Base-by-base conservation (phyloP, 2,113 vertebrate species). In the Microcebus jonahi region DNA sequence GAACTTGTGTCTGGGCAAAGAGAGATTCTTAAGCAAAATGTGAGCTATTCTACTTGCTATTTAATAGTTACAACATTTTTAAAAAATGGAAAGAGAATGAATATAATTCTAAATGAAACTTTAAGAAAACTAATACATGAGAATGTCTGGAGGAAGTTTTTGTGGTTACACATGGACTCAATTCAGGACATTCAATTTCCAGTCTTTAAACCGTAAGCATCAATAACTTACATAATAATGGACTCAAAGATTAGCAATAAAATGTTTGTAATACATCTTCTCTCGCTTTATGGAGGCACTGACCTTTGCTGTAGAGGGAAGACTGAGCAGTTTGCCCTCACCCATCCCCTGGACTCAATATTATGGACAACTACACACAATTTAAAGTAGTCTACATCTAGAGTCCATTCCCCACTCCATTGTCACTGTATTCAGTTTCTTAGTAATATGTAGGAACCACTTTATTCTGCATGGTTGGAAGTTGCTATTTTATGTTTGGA, bases 401-500 rank as follows among this genome's bases (percentile, higher is more conserved):
- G 81, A 92, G 93, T 31, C 59, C 53, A 34, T 92, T 93, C 77
- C 39, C 45, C 31, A 34, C 27, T 83, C 39, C 34, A 80, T 39
- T 9, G 20, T 70, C 88, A 63, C 50, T 75, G 45, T 57, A n/a
- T 82, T 94, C 81, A n/a, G n/a, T 94, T 96, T 97, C 93, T 89
- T 68, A 65, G 89, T 65, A 90, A 95, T 85, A 71, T 57, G 82
- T 42, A 68, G 89, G 83, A 96, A 93, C 59, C 50, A 88, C 88
- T 97, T 96, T 79, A 97, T 97, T 97, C 87, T 85, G 86, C 91
- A 89, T 57, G 76, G 89, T 25, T 91, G 80, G 50, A 97, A 81
- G 89, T 77, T 96, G 91, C 85, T 95, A 59, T 90, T 97, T 97
- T 96, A 90, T 93, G 87, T 95, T 96, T 93, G 29, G 75, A 95